A percentile compares a stretch with the other conserved stretches of the same genome.
Conservation (phyloP, 2,888 invertebrate genomes). For the Xiphydria camelus region DNA sequence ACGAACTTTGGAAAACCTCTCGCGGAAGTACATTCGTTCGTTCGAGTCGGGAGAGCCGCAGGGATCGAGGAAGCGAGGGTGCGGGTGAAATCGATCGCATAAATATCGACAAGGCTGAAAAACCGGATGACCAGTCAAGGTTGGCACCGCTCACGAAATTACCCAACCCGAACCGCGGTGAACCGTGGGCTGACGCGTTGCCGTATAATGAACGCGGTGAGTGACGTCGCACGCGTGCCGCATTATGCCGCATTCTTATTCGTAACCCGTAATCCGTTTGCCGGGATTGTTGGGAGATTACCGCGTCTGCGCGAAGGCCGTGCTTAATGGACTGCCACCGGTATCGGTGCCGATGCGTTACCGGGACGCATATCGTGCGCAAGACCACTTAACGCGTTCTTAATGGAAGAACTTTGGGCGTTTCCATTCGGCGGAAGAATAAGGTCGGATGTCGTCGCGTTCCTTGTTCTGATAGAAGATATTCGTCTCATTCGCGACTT, state of each 20-base stretch:
- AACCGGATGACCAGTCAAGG: constrained; percentile 2
- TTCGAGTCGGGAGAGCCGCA: too few relatives aligned
- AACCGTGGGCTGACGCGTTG: background rate
- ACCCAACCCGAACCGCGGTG: background rate
- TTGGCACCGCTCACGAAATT: background rate
- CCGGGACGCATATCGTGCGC: background rate
- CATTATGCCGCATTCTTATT: constrained; percentile 1
- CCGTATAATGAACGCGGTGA: background rate
- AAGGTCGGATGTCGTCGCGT: background rate
- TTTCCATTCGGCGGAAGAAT: background rate
- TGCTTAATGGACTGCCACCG: background rate
- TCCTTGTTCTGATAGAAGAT: too few relatives aligned
- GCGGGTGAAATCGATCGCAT: too few relatives aligned
- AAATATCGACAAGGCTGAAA: background rate
- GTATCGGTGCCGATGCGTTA: background rate
- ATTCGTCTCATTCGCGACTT: background rate
- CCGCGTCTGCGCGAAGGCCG: background rate
- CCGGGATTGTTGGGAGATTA: background rate
- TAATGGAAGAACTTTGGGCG: background rate
- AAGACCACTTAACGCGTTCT: background rate
- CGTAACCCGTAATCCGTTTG: background rate
- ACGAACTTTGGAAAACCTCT: too few relatives aligned
- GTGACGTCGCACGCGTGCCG: background rate
- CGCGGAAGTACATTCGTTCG: too few relatives aligned
- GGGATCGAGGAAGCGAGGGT: too few relatives aligned